phyloP scores from a whole-genome alignment of 2,113 vertebrate species.

The Cyanoramphus novaezelandiae region DNA sequence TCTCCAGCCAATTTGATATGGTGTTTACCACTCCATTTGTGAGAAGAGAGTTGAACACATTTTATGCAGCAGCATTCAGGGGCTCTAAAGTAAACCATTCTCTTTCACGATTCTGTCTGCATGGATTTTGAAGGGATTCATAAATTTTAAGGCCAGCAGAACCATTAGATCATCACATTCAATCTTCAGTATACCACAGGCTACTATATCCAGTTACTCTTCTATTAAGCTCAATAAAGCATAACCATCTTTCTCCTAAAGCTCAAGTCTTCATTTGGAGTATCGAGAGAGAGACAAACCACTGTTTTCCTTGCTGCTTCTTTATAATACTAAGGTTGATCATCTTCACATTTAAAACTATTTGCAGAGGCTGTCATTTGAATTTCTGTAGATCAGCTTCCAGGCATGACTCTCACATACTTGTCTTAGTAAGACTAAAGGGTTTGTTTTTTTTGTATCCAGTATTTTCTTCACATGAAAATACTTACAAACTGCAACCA shows the following conservation, averaged over 20 bases:
- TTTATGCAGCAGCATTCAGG: background rate
- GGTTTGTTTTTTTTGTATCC: background rate
- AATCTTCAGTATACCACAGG: conserved; percentile 6
- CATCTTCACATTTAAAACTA: background rate
- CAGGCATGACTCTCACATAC: accelerated
- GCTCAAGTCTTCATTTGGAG: background rate
- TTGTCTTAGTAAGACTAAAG: background rate
- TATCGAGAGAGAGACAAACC: background rate
- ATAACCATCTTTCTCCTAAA: conserved; percentile 3
- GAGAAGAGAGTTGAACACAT: background rate
- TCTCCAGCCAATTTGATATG: background rate
- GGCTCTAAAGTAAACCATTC: background rate
- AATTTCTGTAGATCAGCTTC: background rate
- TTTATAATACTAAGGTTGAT: background rate
- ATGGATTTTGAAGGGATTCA: background rate
- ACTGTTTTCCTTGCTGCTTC: background rate
- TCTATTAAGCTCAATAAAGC: conserved; percentile 19
- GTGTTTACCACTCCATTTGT: background rate
- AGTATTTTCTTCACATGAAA: background rate
- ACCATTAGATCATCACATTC: conserved; percentile 1
- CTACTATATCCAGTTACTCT: conserved; percentile 16
- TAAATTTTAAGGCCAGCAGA: conserved; percentile 31
- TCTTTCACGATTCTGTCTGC: background rate
- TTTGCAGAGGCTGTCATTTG: background rate
- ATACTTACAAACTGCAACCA: background rate